phyloP scores from a whole-genome alignment of 2,113 vertebrate genomes.

The Charina bottae region DNA sequence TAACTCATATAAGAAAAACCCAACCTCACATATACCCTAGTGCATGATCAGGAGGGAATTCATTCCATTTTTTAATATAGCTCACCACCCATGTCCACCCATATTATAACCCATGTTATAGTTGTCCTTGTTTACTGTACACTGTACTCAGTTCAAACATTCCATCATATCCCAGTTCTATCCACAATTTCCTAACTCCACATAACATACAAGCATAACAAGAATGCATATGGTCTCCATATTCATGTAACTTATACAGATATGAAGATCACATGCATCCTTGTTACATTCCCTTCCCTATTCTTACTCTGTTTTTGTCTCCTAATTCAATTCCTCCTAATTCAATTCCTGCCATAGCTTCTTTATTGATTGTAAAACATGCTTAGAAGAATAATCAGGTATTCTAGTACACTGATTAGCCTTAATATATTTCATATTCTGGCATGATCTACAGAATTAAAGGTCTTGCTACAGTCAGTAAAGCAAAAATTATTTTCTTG shows the following conservation, averaged over 20 bases:
- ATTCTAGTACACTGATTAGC: not conserved
- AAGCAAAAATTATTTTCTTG: not conserved
- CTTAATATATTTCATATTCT: not conserved
- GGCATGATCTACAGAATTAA: not conserved
- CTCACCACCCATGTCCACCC: too few species aligned
- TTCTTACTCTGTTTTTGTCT: not conserved
- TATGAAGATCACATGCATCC: too few species aligned
- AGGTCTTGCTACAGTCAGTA: not conserved
- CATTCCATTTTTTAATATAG: too few species aligned
- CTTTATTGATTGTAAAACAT: not conserved
- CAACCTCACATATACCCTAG: not conserved
- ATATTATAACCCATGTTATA: too few species aligned
- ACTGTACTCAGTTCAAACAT: too few species aligned
- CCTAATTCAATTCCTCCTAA: not conserved
- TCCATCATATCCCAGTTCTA: too few species aligned
- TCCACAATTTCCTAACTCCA: too few species aligned
- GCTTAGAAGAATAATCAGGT: not conserved
- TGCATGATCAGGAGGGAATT: not conserved
- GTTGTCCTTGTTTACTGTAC: too few species aligned
- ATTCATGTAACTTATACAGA: too few species aligned
- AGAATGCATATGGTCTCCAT: too few species aligned
- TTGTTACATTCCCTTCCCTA: not conserved
- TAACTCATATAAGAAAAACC: not conserved
- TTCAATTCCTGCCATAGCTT: not conserved
- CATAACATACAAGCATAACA: too few species aligned